Evolutionary conservation across 2,888 invertebrate genomes (phyloP), one percentile per base, ranked within the genome.

Genomic region (Andricus curvator): DNA sequence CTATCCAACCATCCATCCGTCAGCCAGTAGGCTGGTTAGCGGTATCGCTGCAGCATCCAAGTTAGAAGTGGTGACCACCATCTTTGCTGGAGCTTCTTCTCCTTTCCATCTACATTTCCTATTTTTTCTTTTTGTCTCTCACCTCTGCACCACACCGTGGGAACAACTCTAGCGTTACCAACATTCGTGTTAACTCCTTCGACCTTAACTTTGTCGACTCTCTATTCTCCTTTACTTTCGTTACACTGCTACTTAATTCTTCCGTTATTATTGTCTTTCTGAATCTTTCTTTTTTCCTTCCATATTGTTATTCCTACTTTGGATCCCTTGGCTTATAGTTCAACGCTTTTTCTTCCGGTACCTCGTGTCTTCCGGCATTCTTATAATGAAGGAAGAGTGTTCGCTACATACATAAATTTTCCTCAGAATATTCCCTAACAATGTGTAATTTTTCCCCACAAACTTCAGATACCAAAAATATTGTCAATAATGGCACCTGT

Each of bases 11-110:
- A 20, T 68, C 44, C 25, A 44, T 68, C 68, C 22, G 44, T 56
- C 74, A 74, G 56, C 56, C 51, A 56, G 74, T 80, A 65, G 56
- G 56, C 51, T 76, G 33, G 67, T 60, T 80, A 77, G 76, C 77
- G 77, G 80, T 80, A 80, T 80, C 80, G 25, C 67, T 60, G 48
- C 22, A 77, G 48, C 66, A 80, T 80, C 80, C 37, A 80, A 64
- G 70, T 64, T 64, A 70, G 48, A 79, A 60, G 64, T 76, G 76
- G 66, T 76, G 65, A 74, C 74, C 74, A 74, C 74, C 74, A 56
- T 56, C 51, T 80, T 80, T 67, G 76, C 76, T 80, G 37, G 37
- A 66, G 76, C 66, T 65, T 80, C 80, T 48, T 79, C 77, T 78
- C 66, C 37, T 78, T 37, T 25, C 76, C 62, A 44, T 22, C 66